A percentile compares a stretch with the other conserved stretches of the same genome.
Conservation (phyloP, 1,140 invertebrate species). For the Drosophila miranda region DNA sequence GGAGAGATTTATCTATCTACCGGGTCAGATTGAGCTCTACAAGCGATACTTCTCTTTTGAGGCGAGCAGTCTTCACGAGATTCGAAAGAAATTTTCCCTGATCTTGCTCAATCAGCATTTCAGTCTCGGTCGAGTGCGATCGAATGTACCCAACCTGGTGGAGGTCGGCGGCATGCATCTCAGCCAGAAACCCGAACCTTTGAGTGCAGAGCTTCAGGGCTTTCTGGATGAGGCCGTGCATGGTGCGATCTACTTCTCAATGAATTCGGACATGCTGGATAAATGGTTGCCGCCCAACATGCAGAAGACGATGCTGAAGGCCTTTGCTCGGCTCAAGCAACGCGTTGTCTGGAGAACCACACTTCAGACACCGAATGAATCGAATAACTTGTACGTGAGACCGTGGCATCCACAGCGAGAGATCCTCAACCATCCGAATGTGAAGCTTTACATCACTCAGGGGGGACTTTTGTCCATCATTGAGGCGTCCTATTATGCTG, state of each 20-base stretch:
- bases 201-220: conserved; percentile 75
- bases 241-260: conserved; percentile 85
- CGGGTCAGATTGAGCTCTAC: conserved; percentile 66
- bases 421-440: conserved; percentile 82
- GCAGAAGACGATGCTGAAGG: conserved; percentile 33
- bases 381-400: conserved; percentile 86
- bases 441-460: conserved; percentile 84
- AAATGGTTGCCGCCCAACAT: conserved; percentile 83
- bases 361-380: conserved; percentile 56
- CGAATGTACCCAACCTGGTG: conserved; percentile 71
- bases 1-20: conserved; percentile 44
- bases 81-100: conserved; percentile 55
- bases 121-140: conserved; percentile 59
- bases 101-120: conserved; percentile 75
- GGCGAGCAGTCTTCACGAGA: conserved; percentile 32
- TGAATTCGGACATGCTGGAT: conserved; percentile 84
- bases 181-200: conserved; percentile 65
- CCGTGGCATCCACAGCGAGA: conserved; percentile 83
- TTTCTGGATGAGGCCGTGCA: conserved; percentile 84
- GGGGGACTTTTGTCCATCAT: conserved; percentile 83
- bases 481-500: conserved; percentile 81
- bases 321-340: conserved; percentile 59
- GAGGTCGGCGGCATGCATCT: conserved; percentile 85
- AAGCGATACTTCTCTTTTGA: conserved; percentile 58
- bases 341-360: conserved; percentile 84